Evolutionary conservation across 2,888 invertebrate species (phyloP).

Genomic region (Axea sp.): DNA sequence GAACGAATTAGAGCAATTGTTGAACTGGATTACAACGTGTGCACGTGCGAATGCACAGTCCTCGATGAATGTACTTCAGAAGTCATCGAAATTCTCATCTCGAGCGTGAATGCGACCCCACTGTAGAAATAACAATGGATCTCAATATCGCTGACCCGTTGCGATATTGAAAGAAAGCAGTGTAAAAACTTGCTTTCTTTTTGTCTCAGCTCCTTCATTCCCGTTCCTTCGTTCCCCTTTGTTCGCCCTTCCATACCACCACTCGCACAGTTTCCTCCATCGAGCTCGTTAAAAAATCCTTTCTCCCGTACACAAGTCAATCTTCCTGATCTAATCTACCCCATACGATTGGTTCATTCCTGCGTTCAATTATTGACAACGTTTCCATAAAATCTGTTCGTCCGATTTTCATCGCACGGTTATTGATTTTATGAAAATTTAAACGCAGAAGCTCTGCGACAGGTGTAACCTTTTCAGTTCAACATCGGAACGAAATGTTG

Average conservation of each 20-base stretch:
- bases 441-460: too few relatives aligned
- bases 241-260: conserved; percentile 3
- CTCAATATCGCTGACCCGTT: conserved; percentile 58
- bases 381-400: conserved; percentile 6
- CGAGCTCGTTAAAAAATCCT: conserved; percentile 23
- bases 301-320: conserved; percentile 20
- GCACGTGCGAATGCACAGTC: conserved; percentile 45
- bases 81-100: conserved; percentile 58
- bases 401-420: background rate
- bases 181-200: conserved; percentile 47
- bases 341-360: conserved; percentile 7
- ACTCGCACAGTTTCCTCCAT: conserved; percentile 1
- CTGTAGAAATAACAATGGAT: conserved; percentile 52
- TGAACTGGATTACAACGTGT: conserved; percentile 44
- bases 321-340: conserved; percentile 7
- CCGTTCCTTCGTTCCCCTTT: background rate
- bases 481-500: too few relatives aligned
- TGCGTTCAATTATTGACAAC: conserved; percentile 14
- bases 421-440: conserved; percentile 9
- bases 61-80: conserved; percentile 45
- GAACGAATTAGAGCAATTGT: conserved; percentile 52
- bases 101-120: conserved; percentile 50
- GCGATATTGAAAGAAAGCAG: conserved; percentile 56
- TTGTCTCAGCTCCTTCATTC: conserved; percentile 40
- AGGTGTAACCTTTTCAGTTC: too few relatives aligned